These are phyloP conservation scores for Ferdinandea cuprea DNA, from an alignment of 2,888 invertebrate genomes.

Conservation along the genomic window DNA sequence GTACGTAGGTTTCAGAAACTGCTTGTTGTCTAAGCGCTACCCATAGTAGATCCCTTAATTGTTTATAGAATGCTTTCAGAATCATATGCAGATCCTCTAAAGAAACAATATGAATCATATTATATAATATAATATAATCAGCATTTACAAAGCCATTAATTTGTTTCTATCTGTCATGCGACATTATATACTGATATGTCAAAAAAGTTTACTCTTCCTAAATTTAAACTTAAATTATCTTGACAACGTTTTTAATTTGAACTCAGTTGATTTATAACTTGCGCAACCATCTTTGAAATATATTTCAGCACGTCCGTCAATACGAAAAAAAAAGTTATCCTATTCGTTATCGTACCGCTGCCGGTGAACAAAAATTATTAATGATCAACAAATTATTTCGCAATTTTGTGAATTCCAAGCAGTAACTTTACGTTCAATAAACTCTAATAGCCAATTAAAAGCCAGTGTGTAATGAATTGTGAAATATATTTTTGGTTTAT, in stretches of 20 bases:
- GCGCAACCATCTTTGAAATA: background rate
- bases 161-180: no score
- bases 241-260: background rate
- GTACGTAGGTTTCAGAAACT: no score
- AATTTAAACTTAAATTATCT: background rate
- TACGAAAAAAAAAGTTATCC: constrained; percentile 34
- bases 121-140: no score
- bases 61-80: no score
- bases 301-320: background rate
- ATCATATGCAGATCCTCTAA: no score
- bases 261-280: constrained; percentile 4
- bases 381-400: constrained; percentile 54
- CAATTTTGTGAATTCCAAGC: constrained; percentile 33
- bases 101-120: no score
- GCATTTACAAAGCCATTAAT: no score
- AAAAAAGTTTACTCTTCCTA: no score
- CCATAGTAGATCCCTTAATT: no score
- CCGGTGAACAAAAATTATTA: constrained; percentile 42
- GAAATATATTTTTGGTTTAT: constrained; percentile 64
- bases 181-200: no score
- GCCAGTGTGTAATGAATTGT: constrained; percentile 67
- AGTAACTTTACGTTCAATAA: constrained; percentile 68
- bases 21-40: no score
- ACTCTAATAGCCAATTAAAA: constrained; percentile 69
- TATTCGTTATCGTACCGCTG: constrained; percentile 5